Percentiles rank a stretch among this genome's conserved stretches.
Conservation (phyloP, 2,113 vertebrate genomes). For the Pseudorasbora parva region DNA sequence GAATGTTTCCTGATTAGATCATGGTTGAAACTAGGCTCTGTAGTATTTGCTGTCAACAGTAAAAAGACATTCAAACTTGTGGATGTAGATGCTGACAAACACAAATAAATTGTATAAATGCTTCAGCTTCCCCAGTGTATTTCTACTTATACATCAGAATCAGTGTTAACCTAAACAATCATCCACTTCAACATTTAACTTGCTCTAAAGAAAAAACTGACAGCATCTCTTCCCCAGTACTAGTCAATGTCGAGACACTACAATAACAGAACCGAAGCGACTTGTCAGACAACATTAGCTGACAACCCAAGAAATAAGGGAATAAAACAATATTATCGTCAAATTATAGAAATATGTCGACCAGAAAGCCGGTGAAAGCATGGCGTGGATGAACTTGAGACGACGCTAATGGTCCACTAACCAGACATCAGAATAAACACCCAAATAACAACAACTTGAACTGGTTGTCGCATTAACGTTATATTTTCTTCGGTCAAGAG, state of each 20-base stretch:
- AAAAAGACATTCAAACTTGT: background rate
- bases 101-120: background rate
- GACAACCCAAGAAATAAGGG: background rate
- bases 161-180: background rate
- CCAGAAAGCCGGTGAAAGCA: background rate
- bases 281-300: background rate
- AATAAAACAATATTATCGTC: background rate
- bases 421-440: background rate
- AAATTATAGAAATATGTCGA: background rate
- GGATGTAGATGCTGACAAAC: background rate
- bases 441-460: background rate
- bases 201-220: background rate
- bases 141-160: background rate
- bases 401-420: background rate
- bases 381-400: conserved; percentile 1
- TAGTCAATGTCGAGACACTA: background rate
- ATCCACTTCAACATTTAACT: background rate
- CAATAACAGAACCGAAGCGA: background rate
- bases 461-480: too few species aligned
- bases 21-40: background rate
- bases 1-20: background rate
- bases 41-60: background rate
- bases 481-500: background rate
- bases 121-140: background rate
- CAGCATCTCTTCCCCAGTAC: background rate